Conservation (phyloP, 2,797 vertebrate genomes). For the Phyllotis vaccarum region DNA sequence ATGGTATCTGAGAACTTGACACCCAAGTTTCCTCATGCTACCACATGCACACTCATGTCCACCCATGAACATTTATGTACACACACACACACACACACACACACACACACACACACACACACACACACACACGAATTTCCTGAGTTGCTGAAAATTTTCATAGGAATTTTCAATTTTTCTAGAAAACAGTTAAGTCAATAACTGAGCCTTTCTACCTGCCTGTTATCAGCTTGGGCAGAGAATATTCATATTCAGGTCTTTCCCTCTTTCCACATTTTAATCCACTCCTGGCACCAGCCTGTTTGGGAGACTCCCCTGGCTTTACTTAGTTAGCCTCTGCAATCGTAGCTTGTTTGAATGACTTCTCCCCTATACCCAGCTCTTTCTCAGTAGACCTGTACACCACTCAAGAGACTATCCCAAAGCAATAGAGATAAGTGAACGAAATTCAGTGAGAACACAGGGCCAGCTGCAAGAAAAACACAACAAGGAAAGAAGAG, state of each 20-base stretch:
- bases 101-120: neutral
- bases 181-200: neutral
- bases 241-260: neutral
- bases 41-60: neutral
- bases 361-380: neutral
- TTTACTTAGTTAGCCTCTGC: neutral
- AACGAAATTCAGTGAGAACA: neutral
- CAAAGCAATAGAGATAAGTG: neutral
- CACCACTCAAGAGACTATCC: neutral
- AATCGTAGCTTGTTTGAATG: neutral
- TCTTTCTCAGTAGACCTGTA: neutral
- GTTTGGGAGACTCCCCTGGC: neutral
- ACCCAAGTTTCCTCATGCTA: neutral
- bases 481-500: neutral
- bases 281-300: neutral
- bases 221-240: neutral
- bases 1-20: neutral
- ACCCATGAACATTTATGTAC: neutral
- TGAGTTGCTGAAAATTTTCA: neutral
- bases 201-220: neutral
- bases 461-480: neutral
- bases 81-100: no score
- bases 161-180: neutral
- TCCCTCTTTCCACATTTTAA: neutral
- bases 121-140: neutral